Evolutionary conservation across 2,113 vertebrate genomes (phyloP), one percentile per base, ranked within the genome.

Genomic region (Phylloscopus trochilus): DNA sequence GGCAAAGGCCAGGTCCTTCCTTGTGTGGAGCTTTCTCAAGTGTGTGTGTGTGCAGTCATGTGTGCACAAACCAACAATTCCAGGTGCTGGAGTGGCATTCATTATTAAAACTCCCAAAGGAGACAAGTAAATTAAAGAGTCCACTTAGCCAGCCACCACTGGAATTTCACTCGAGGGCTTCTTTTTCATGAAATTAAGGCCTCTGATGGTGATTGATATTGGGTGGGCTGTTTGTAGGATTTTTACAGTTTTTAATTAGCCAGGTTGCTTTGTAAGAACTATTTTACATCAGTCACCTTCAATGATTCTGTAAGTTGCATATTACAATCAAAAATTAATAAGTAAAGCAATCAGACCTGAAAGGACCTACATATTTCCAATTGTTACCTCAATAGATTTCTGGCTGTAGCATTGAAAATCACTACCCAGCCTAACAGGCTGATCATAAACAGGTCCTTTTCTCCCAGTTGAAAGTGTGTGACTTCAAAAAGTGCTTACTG

Each of bases 71-170:
- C 1, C 33, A 77, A 21, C 11, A 41, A 18, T 87, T 79, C 44
- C 47, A 66, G 31, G 31, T 72, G 46, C 19, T 44, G 66, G 35
- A 77, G 12, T 17, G 3, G 52, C 8, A 10, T 87, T 94, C 59
- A 55, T 92, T 91, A 90, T 64, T 79, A 70, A 69, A 93, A 55
- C 7, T 41, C 64, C 51, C 78, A 46, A 88, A 95, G 53, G 66
- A 94, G 33, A 67, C 33, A 51, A 91, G 88, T 91, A 90, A 85
- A 96, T 80, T 74, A 78, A 95, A 87, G 18, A 73, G 52, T 66
- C 83, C 83, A 81, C 39, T 87, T 87, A 90, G 46, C n/a, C 33
- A 92, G 27, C 15, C 3, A 4, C 51, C 83, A 68, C 41, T 82
- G 55, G 51, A 94, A 91, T 87, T 94, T 96, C 56, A 89, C 49